A percentile compares a stretch with the other conserved stretches of the same genome.
Conservation (phyloP, 2,888 invertebrate genomes). For the Brenthis daphne region DNA sequence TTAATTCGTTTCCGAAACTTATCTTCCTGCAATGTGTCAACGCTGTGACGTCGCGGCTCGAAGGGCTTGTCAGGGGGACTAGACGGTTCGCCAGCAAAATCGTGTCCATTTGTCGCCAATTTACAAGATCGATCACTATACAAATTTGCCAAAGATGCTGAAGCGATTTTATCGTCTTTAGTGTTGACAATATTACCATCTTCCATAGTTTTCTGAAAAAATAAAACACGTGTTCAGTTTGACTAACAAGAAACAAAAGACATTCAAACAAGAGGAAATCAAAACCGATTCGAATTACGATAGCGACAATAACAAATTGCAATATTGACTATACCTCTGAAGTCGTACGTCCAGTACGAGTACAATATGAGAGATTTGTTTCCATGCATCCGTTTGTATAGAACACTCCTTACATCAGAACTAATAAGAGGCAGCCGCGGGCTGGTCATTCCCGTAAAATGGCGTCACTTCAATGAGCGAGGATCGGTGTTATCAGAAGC, state of each 20-base stretch:
- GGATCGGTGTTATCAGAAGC: constrained; percentile 75
- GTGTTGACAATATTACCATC: constrained; percentile 76
- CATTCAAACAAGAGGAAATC: constrained; percentile 74
- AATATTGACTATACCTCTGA: constrained; percentile 67
- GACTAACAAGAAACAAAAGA: constrained; percentile 77
- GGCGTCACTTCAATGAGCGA: constrained; percentile 81
- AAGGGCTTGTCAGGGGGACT: constrained; percentile 45
- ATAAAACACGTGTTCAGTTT: constrained; percentile 67
- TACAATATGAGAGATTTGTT: constrained; percentile 75
- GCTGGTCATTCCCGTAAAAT: constrained; percentile 83
- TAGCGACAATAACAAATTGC: constrained; percentile 57
- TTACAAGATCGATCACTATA: constrained; percentile 67
- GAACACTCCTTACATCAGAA: constrained; percentile 78
- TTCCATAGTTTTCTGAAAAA: constrained; percentile 82
- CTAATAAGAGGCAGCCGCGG: constrained; percentile 78
- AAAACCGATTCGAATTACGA: constrained; percentile 66
- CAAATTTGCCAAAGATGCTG: constrained; percentile 62
- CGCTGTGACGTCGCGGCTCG: constrained; percentile 54
- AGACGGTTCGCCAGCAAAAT: constrained; percentile 49
- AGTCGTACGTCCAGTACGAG: constrained; percentile 81
- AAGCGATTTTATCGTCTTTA: constrained; percentile 70
- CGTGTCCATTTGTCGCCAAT: constrained; percentile 72
- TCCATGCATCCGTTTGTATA: constrained; percentile 77
- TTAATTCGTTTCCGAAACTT: constrained; percentile 71
- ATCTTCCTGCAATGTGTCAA: constrained; percentile 60